Evolutionary conservation across 2,888 invertebrate species (phyloP), one percentile per base, ranked within the genome.

Genomic region (Mactromeris polynyma): DNA sequence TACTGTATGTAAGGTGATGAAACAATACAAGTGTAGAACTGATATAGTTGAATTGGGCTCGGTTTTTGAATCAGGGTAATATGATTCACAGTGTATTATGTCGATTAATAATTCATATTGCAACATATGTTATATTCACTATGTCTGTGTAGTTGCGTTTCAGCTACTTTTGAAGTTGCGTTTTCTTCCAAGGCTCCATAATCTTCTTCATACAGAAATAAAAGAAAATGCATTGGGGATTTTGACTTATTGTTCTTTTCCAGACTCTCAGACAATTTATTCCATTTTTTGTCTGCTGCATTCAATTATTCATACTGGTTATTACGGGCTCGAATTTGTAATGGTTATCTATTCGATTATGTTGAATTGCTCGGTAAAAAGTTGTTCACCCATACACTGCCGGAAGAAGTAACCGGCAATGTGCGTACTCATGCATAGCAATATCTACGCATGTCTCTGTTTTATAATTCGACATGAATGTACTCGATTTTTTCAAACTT

Each of bases 341-440:
- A 64, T 64, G 58, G 58, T 64, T 26, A 64, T 64, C n/a, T 64
- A 64, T 64, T 64, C 58, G 26, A 64, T n/a, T 64, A 64, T 64
- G 26, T 26, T 64, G 58, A 64, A 64, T 64, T 26, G 58, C 11
- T 64, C 26, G n/a, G 26, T 64, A n/a, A 64, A 64, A 64, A 7
- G 58, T 26, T n/a, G 26, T 6, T 6, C 2, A 26, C 21, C 7
- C 58, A 64, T 6, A 64, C 54, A 64, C n/a, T 64, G 26, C 26
- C 3, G n/a, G 40, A 7, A 7, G 40, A 40, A 40, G 11, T 11
- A 17, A 2, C 46, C 17, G 17, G 46, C 17, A 46, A 46, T 46
- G 46, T 11, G 2, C 46, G 17, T 11, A 17, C 46, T 2, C 46
- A 14, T 46, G 17, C 17, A 14, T 46, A 46, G 46, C 46, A 46